These are phyloP conservation scores for Acipenser ruthenus DNA, from an alignment of 2,797 vertebrate genomes.

Conservation along the genomic window DNA sequence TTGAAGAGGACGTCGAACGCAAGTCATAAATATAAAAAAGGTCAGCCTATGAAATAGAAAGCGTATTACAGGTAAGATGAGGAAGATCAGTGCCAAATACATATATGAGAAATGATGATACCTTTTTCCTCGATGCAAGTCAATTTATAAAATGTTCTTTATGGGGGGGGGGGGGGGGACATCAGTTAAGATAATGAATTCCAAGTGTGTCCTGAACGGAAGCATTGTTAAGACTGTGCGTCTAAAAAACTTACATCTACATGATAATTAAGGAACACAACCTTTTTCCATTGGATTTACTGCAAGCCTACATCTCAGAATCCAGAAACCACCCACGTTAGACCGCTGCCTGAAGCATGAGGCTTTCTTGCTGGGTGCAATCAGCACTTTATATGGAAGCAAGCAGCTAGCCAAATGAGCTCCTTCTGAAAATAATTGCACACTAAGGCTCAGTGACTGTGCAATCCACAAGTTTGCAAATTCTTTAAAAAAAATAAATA, in stretches of 20 bases:
- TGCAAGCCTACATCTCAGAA: conserved; percentile 52
- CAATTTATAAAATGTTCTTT: too few species aligned
- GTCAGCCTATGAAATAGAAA: background rate
- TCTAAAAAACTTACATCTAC: background rate
- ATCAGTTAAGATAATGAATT: background rate
- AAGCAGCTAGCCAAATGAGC: background rate
- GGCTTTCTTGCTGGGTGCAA: conserved; percentile 2
- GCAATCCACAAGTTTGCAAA: background rate
- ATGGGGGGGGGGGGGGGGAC: too few species aligned
- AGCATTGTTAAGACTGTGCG: conserved; percentile 12
- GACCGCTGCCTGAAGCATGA: conserved; percentile 35
- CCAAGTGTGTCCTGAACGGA: conserved; percentile 7
- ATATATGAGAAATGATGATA: too few species aligned
- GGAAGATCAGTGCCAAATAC: too few species aligned
- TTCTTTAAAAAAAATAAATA: background rate
- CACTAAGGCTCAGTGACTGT: background rate
- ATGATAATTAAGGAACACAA: conserved; percentile 45
- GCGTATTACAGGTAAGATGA: background rate
- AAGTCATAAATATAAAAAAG: background rate
- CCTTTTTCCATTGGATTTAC: conserved; percentile 46
- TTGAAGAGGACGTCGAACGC: background rate
- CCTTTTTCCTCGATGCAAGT: too few species aligned
- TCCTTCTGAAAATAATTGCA: conserved; percentile 1
- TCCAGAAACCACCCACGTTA: conserved; percentile 51
- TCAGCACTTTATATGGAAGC: background rate